Evolutionary conservation across 2,113 vertebrate genomes (phyloP).

Genomic region (Callaeas wilsoni): DNA sequence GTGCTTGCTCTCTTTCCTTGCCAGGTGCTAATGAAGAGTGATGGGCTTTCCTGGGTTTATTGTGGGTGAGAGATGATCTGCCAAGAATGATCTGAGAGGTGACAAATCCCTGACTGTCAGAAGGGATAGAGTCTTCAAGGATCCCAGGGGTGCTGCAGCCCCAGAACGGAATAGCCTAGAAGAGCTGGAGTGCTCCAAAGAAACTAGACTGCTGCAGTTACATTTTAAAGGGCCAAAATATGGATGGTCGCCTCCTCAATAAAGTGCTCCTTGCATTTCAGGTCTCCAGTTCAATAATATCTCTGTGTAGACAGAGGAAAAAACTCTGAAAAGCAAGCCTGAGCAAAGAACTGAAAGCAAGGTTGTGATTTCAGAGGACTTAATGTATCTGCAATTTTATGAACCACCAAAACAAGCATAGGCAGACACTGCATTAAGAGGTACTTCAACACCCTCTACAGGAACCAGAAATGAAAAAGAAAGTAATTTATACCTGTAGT

Average conservation of each 20-base stretch:
- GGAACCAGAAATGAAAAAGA: neutral
- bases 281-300: neutral
- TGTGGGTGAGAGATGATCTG: neutral
- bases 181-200: neutral
- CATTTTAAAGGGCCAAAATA: neutral
- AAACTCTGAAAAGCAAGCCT: neutral
- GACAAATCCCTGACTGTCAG: neutral
- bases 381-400: neutral
- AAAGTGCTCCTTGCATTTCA: neutral
- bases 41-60: neutral
- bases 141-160: neutral
- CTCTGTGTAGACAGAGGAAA: neutral
- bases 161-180: neutral
- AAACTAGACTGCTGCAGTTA: neutral
- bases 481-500: neutral
- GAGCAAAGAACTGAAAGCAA: neutral
- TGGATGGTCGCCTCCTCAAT: neutral
- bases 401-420: neutral
- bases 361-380: neutral
- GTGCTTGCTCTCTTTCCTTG: neutral
- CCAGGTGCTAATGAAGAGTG: neutral
- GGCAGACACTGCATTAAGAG: neutral
- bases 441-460: conserved; percentile 40
- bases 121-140: neutral
- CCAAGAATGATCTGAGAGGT: neutral